A percentile compares a stretch with the other conserved stretches of the same genome.
phyloP scores from a whole-genome alignment of 1,140 invertebrate genomes.

The Nebria ingens region DNA sequence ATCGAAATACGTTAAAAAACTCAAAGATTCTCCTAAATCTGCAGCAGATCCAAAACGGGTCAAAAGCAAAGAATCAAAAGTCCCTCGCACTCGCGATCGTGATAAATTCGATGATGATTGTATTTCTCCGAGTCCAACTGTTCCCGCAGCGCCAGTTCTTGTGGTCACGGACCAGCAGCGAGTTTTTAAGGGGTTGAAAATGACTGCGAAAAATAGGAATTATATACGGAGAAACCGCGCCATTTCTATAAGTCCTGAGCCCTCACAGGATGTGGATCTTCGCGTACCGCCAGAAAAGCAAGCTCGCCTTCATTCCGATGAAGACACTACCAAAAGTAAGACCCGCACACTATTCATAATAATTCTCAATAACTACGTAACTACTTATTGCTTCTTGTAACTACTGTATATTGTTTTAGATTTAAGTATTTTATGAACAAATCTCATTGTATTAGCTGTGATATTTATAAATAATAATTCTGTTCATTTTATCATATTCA shows the following conservation, averaged over 20 bases:
- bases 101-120: slow-evolving; percentile 24
- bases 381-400: no score
- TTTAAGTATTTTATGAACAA: no score
- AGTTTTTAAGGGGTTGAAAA: slow-evolving; percentile 49
- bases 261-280: slow-evolving; percentile 49
- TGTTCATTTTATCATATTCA: no score
- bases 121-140: slow-evolving; percentile 34
- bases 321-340: slow-evolving; percentile 26
- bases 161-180: slow-evolving; percentile 19
- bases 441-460: no score
- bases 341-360: no score
- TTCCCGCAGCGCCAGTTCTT: slow-evolving; percentile 10
- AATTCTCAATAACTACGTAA: no score
- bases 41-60: slow-evolving; percentile 8
- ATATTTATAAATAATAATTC: no score
- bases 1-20: slow-evolving; percentile 28
- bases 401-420: no score
- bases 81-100: neutral
- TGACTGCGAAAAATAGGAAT: slow-evolving; percentile 47
- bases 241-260: slow-evolving; percentile 38
- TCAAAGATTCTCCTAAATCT: slow-evolving; percentile 8
- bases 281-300: slow-evolving; percentile 36
- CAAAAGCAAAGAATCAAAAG: slow-evolving; percentile 13
- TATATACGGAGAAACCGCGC: slow-evolving; percentile 53
- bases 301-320: slow-evolving; percentile 24